Evolutionary conservation across 2,797 vertebrate species (phyloP).

Genomic region (Malurus leucopterus): DNA sequence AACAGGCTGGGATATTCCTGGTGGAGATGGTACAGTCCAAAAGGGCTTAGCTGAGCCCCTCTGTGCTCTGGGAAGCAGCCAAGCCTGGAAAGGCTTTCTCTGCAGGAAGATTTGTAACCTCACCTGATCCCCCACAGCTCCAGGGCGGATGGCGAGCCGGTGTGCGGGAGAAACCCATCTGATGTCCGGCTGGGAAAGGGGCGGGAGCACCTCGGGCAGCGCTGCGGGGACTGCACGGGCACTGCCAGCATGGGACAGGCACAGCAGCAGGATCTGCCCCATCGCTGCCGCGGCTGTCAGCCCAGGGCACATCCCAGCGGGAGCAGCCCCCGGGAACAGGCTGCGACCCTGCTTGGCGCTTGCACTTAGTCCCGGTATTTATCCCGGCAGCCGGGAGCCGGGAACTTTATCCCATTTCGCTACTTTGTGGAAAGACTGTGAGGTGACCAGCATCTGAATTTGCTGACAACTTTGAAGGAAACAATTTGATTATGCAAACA

Average conservation of each 20-base stretch:
- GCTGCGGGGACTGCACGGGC: accelerated
- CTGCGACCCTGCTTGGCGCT: background rate
- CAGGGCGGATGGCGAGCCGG: background rate
- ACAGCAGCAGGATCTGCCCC: background rate
- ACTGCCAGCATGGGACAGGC: background rate
- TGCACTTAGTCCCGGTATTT: background rate
- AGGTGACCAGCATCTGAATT: background rate
- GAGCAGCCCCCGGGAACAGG: background rate
- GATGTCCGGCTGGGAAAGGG: background rate
- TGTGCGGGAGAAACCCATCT: background rate
- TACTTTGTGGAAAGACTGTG: background rate
- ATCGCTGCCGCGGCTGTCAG: background rate
- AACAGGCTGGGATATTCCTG: background rate
- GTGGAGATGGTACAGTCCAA: background rate
- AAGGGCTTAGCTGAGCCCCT: background rate
- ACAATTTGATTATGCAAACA: background rate
- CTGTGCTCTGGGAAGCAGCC: background rate
- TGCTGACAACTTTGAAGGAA: constrained; percentile 29
- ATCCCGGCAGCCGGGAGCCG: background rate
- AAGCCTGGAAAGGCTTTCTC: background rate
- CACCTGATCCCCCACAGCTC: background rate
- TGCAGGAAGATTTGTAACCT: background rate
- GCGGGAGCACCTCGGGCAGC: background rate
- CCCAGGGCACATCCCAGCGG: accelerated
- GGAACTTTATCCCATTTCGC: background rate